Evolutionary conservation across 2,888 invertebrate genomes (phyloP), one percentile per base, ranked within the genome.

Genomic region (Diaperis boleti): DNA sequence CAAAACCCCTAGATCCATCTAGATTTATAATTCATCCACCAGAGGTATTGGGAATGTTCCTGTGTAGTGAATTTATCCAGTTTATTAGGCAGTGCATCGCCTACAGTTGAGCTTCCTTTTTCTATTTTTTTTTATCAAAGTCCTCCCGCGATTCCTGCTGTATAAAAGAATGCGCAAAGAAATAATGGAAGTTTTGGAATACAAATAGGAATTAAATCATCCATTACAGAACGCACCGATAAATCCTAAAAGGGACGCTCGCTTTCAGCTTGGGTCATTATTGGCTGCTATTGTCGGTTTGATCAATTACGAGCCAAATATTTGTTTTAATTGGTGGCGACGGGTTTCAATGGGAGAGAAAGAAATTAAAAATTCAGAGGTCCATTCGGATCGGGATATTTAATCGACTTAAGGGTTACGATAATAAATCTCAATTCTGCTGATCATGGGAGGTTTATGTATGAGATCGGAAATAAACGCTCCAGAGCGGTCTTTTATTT

Each of bases 311-410:
- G 10, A 20, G n/a, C n/a, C 22, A 15, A 35, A 50, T 50, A 35
- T 35, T 22, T 37, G 26, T 31, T 52, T 13, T 52, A 39, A 39
- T 52, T 52, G 39, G 14, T 14, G 15, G 20, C 13, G 35, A 35
- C 14, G 39, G 37, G 37, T 37, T 35, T 13, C 47, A 33, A 47
- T 13, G 20, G 18, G 11, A 33, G 39, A 13, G 7, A 29, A 59
- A 61, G 65, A 64, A 67, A 64, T 68, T 63, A 66, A 65, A 66
- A 66, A 65, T 68, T 66, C 57, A 66, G 49, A 45, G 44, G 47
- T 54, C 57, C 52, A 50, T 13, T 33, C 59, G 49, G 26, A 44
- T 45, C 13, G 52, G 41, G 52, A 31, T 15, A 49, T 52, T 60
- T 66, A 68, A 68, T 66, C 56, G 62, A 55, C 66, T 59, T 59